Conservation (phyloP, 2,888 invertebrate genomes). For the Aleiodes testaceus region DNA sequence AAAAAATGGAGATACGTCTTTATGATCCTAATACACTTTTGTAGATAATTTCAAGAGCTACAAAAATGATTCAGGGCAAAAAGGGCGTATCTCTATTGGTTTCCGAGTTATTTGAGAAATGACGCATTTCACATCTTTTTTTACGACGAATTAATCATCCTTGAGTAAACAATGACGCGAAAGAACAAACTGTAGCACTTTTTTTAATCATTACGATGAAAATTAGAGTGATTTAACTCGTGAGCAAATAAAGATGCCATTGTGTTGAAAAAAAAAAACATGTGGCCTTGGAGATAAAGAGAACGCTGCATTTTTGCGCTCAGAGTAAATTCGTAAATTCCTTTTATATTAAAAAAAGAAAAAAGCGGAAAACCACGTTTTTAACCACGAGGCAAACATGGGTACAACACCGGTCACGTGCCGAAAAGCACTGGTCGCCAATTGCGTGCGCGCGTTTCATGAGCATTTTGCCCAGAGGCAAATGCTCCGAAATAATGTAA, state of each 20-base stretch:
- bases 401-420: conserved; percentile 38
- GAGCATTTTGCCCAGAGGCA: conserved; percentile 56
- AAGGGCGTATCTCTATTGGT: no score
- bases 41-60: no score
- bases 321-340: no score
- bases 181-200: background rate
- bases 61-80: no score
- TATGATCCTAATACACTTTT: no score
- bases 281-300: background rate
- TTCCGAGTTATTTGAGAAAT: no score
- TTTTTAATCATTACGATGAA: background rate
- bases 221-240: background rate
- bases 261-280: background rate
- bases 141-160: no score
- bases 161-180: background rate
- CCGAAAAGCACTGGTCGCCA: background rate
- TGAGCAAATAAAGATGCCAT: conserved; percentile 16
- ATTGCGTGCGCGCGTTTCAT: conserved; percentile 30
- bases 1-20: no score
- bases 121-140: no score
- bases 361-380: conserved; percentile 31
- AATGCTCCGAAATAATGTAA: conserved; percentile 48
- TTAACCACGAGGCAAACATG: conserved; percentile 41
- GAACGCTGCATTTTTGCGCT: no score
- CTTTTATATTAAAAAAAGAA: no score